Conservation (phyloP, 2,797 vertebrate genomes). For the Gobionotothen gibberifrons region DNA sequence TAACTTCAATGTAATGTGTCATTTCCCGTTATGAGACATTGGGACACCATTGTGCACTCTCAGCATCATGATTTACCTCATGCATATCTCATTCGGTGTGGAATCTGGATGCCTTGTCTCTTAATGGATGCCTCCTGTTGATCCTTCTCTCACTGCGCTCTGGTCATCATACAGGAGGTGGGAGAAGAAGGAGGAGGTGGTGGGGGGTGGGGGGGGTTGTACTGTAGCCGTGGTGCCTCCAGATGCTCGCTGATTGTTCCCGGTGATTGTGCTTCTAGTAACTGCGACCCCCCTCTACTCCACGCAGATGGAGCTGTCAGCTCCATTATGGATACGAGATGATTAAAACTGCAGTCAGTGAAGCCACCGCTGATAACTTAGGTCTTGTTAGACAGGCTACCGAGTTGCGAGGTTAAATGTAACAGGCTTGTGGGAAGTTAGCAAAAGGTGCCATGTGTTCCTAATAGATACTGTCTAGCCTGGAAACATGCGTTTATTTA, state of each 20-base stretch:
- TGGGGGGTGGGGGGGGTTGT: conserved; percentile 2
- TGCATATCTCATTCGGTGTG: conserved; percentile 14
- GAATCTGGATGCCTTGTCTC: background rate
- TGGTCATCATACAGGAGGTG: conserved; percentile 46
- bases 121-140: conserved; percentile 36
- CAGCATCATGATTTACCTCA: background rate
- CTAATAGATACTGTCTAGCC: background rate
- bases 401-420: conserved; percentile 60
- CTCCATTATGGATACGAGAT: conserved; percentile 69
- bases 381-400: conserved; percentile 55
- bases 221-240: conserved; percentile 49
- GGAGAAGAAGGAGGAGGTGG: conserved; percentile 10
- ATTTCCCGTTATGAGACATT: conserved; percentile 21
- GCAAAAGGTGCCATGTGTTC: background rate
- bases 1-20: conserved; percentile 9
- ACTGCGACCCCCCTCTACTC: conserved; percentile 53
- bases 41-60: background rate
- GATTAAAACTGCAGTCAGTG: conserved; percentile 71
- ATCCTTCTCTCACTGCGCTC: conserved; percentile 26
- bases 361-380: conserved; percentile 62
- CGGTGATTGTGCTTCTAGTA: conserved; percentile 65
- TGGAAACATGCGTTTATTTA: background rate
- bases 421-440: background rate
- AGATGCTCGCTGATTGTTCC: conserved; percentile 77
- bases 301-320: conserved; percentile 82